These are phyloP conservation scores for Apodemia zela DNA, from an alignment of 2,888 invertebrate genomes.

Conservation along the genomic window DNA sequence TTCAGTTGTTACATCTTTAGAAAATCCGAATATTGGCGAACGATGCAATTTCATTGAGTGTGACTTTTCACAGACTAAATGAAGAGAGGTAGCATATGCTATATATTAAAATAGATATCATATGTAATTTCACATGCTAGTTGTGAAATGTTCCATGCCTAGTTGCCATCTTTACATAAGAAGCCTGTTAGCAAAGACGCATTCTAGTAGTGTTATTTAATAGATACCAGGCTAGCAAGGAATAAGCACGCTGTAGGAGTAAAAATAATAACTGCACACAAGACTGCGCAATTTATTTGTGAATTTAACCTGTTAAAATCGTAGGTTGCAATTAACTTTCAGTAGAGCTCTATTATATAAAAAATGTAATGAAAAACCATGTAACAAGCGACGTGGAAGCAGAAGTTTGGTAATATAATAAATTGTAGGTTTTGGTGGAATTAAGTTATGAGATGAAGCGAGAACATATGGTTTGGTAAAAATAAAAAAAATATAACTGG, in stretches of 20 bases:
- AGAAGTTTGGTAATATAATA: neutral
- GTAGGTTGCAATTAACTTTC: neutral
- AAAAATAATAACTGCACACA: neutral
- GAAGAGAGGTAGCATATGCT: too few species aligned
- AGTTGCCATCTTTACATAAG: too few species aligned
- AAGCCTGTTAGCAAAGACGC: too few species aligned
- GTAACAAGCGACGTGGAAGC: neutral
- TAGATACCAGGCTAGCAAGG: neutral
- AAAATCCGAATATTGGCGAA: too few species aligned
- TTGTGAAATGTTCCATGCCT: too few species aligned
- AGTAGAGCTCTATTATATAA: neutral
- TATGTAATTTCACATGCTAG: too few species aligned
- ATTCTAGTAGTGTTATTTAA: neutral
- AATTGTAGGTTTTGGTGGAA: neutral
- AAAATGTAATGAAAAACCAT: constrained; percentile 1
- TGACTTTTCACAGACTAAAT: too few species aligned
- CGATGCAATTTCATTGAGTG: too few species aligned
- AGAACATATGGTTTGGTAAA: neutral
- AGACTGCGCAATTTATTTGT: neutral
- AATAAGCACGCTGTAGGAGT: neutral
- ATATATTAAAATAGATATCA: too few species aligned
- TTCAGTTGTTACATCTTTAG: too few species aligned
- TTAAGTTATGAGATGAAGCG: neutral
- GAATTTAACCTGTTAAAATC: neutral
- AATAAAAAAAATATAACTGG: neutral